Base-by-base conservation (phyloP, 1,140 invertebrate species). In the Ips nitidus region DNA sequence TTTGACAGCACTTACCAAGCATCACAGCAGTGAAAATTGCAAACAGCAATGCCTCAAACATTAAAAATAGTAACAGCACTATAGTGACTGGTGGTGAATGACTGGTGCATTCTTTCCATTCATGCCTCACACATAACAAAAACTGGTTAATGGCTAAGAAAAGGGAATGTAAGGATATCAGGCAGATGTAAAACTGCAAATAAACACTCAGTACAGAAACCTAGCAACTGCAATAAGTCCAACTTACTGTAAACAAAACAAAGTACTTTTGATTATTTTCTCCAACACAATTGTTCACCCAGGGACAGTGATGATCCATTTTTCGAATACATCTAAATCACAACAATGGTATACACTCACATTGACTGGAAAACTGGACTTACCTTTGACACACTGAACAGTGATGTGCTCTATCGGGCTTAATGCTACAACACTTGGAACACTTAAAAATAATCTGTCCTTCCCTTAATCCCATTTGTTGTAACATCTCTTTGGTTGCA, bases 231-330 rank as follows among this genome's bases (percentile, higher is more conserved):
- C 39, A 52, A 8, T 47, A 47, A 2, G 41, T 1, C 4, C 59
- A 55, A 64, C 90, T 90, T 85, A 98, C 97, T 61, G 97, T 99
- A 84, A 99, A 99, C 57, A 99, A 84, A 72, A 99, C 96, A 87
- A 99, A 99, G 84, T 93, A 99, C 83, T 99, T 99, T 85, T 99
- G 98, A 87, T 99, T 99, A 78, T 94, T 96, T 84, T 99, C 97
- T 3, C 98, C 98, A 3, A 99, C 97, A 84, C 98, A 99, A 81
- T 99, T 99, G 79, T 99, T 99, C 0, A 99, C 94, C 94, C 95
- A 98, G 1, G 95, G 96, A 83, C 97, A 99, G 80, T 99, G 98
- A 82, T 99, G 98, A 82, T 99, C 98, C 98, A 99, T 99, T 85
- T 98, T 98, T 67, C 92, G 85, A 72, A 99, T 97, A 81, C 97